Conservation (phyloP, 1,140 invertebrate genomes). For the Semibalanus balanoides region DNA sequence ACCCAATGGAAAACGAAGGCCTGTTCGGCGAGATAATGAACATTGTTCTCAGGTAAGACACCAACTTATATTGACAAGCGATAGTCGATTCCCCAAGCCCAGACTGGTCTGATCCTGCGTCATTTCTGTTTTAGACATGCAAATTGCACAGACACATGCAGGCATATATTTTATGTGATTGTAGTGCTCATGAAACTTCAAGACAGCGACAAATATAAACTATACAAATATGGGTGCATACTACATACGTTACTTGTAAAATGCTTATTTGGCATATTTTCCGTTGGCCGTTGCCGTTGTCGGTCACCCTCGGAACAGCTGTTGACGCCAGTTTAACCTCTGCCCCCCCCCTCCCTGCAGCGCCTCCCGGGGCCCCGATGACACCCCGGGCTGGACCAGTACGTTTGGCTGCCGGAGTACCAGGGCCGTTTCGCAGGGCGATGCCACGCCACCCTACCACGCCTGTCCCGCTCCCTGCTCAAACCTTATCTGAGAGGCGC, state of each 20-base stretch:
- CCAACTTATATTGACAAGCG: neutral
- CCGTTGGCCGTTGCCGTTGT: too few species aligned
- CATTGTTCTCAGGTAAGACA: slow-evolving; percentile 17
- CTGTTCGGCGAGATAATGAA: slow-evolving; percentile 20
- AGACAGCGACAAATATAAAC: neutral
- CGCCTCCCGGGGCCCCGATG: neutral
- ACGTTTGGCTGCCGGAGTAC: slow-evolving; percentile 13
- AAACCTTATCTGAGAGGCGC: neutral
- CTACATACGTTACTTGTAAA: too few species aligned
- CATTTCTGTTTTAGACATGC: too few species aligned
- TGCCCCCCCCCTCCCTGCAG: neutral
- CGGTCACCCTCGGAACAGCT: neutral
- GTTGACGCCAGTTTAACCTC: neutral
- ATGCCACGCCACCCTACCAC: slow-evolving; percentile 8
- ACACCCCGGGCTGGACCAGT: slow-evolving; percentile 6
- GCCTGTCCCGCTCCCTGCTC: slow-evolving; percentile 12
- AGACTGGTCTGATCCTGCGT: too few species aligned
- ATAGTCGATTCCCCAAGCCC: too few species aligned
- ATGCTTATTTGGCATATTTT: too few species aligned
- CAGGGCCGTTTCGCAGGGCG: slow-evolving; percentile 9
- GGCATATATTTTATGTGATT: too few species aligned
- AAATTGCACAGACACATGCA: too few species aligned
- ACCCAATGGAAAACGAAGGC: slow-evolving; percentile 32
- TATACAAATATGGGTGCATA: neutral
- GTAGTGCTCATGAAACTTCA: neutral